phyloP scores from a whole-genome alignment of 1,140 invertebrate species.

The Sitobion miscanthi region DNA sequence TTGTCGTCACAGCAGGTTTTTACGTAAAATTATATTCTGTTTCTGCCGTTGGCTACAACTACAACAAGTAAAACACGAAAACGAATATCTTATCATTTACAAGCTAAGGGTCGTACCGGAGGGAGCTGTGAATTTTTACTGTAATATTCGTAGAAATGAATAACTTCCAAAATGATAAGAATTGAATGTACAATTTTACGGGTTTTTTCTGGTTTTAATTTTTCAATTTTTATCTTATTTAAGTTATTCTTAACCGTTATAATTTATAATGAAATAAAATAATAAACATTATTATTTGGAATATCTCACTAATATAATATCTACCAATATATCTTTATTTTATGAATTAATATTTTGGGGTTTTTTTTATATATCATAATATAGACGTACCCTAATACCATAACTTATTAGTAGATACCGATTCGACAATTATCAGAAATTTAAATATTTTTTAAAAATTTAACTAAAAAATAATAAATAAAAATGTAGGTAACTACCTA shows the following conservation, averaged over 20 bases:
- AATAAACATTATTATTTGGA: too few species aligned
- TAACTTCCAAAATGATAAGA: not conserved
- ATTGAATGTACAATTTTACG: not conserved
- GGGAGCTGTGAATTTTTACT: not conserved
- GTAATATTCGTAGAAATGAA: conserved; percentile 5
- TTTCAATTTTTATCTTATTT: not conserved
- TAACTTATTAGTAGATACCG: too few species aligned
- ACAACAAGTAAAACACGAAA: not conserved
- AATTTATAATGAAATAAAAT: not conserved
- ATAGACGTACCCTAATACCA: too few species aligned
- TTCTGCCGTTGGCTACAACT: not conserved
- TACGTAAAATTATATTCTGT: not conserved
- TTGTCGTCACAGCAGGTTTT: conserved; percentile 2
- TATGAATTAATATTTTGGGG: too few species aligned
- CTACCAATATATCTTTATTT: too few species aligned
- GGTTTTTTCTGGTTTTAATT: not conserved
- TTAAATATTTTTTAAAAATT: too few species aligned
- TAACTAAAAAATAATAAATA: too few species aligned
- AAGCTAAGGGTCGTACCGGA: not conserved
- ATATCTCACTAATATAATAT: too few species aligned
- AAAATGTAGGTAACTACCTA: too few species aligned
- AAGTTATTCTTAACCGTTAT: not conserved
- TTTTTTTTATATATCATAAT: too few species aligned
- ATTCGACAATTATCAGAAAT: too few species aligned
- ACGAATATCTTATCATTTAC: conserved; percentile 38